Conservation (phyloP, 1,140 invertebrate genomes). For the Orchestia grillus region DNA sequence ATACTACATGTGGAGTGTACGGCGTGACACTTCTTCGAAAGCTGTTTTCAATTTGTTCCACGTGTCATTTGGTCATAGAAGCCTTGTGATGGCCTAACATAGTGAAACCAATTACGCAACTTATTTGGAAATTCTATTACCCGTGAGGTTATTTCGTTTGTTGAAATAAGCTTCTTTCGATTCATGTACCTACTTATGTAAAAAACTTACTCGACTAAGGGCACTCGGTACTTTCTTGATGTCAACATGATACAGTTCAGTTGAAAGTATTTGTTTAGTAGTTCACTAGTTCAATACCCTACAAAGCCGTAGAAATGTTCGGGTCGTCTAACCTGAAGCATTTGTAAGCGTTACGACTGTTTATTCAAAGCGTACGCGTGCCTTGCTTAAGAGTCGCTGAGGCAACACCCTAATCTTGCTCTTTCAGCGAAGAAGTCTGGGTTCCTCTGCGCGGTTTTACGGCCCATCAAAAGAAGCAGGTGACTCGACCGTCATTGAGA, state of each 20-base stretch:
- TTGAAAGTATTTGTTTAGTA: background rate
- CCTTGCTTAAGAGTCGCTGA: background rate
- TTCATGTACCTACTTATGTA: background rate
- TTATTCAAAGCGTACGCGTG: background rate
- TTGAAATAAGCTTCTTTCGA: background rate
- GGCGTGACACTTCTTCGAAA: too few species aligned
- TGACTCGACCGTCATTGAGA: background rate
- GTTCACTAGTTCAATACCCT: background rate
- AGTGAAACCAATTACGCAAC: background rate
- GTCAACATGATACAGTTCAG: background rate
- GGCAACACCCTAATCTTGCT: conserved; percentile 2
- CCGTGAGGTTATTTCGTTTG: background rate
- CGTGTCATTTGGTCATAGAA: background rate
- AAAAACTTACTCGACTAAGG: background rate
- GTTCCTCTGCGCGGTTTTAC: conserved; percentile 24
- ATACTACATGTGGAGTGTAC: background rate
- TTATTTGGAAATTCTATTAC: background rate
- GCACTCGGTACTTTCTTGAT: background rate
- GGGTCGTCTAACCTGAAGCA: background rate
- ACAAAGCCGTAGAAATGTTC: background rate
- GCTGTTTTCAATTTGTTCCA: too few species aligned
- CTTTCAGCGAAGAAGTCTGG: conserved; percentile 2
- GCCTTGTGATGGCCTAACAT: background rate
- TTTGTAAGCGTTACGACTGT: background rate
- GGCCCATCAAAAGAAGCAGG: conserved; percentile 31